Percentiles rank a stretch among this genome's conserved stretches.
These are phyloP conservation scores for Venustoraphidia nigricollis DNA, from an alignment of 2,888 invertebrate genomes.

Conservation along the genomic window DNA sequence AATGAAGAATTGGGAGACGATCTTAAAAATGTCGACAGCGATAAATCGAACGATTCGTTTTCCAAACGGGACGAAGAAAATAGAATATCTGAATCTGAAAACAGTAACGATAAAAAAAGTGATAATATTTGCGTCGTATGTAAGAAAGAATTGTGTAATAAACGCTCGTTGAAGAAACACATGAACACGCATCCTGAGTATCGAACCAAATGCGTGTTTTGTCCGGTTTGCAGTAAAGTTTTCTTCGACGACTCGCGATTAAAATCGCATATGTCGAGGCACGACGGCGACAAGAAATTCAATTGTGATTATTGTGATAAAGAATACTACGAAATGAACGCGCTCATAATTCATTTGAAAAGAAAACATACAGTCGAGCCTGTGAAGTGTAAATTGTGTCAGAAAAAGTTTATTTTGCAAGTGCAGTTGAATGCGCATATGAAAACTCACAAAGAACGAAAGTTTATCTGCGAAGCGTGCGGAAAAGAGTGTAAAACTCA, in stretches of 20 bases:
- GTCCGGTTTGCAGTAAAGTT: slow-evolving; percentile 1
- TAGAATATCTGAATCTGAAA: too few relatives aligned
- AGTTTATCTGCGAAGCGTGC: neutral
- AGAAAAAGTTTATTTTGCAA: neutral
- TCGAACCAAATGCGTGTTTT: neutral
- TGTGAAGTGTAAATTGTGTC: neutral
- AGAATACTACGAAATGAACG: neutral
- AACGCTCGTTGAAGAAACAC: too few relatives aligned
- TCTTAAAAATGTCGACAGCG: too few relatives aligned
- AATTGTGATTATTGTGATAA: slow-evolving; percentile 1
- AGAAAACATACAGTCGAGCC: neutral
- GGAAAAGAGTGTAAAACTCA: neutral
- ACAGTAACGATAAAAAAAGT: too few relatives aligned
- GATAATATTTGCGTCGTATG: too few relatives aligned
- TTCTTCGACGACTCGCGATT: neutral
- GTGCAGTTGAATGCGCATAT: neutral
- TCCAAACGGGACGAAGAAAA: too few relatives aligned
- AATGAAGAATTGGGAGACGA: neutral
- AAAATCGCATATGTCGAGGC: neutral
- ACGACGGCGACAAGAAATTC: neutral
- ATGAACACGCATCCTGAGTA: too few relatives aligned
- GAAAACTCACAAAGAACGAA: neutral
- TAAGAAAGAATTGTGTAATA: too few relatives aligned
- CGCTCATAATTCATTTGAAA: neutral
- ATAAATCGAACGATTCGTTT: neutral